Conservation (phyloP, 2,888 invertebrate species). For the Parnassius orleans region DNA sequence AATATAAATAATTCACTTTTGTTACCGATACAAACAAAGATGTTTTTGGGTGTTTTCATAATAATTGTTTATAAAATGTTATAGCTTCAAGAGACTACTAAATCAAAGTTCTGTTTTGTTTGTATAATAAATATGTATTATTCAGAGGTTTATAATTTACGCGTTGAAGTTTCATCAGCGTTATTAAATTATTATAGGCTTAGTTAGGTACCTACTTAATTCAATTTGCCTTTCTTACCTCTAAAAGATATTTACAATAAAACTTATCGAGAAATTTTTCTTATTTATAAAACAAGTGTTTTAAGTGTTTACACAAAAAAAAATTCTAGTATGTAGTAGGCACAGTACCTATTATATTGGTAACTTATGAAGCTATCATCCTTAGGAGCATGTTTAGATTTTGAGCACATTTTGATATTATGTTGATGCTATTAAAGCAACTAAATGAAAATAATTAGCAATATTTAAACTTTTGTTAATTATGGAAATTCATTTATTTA, state of each 20-base stretch:
- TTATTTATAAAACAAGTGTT: too few species aligned
- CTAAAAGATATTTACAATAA: background rate
- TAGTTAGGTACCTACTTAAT: constrained; percentile 1
- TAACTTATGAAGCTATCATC: too few species aligned
- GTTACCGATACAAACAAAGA: background rate
- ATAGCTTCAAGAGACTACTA: background rate
- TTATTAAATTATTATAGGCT: constrained; percentile 4
- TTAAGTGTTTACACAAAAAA: too few species aligned
- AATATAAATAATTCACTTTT: background rate
- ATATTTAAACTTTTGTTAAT: background rate
- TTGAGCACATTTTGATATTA: too few species aligned
- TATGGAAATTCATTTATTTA: background rate
- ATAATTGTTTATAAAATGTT: background rate
- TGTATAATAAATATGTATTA: background rate
- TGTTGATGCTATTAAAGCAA: too few species aligned
- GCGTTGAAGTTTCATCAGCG: background rate
- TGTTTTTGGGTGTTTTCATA: too few species aligned
- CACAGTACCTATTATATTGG: too few species aligned
- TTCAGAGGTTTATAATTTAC: constrained; percentile 3
- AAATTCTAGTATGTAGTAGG: too few species aligned
- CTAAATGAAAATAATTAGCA: background rate
- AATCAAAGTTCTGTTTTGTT: constrained; percentile 1
- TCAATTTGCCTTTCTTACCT: background rate
- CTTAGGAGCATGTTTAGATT: too few species aligned
- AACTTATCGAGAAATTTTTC: too few species aligned